phyloP scores from a whole-genome alignment of 2,113 vertebrate genomes.

The Poeciliopsis retropinna region DNA sequence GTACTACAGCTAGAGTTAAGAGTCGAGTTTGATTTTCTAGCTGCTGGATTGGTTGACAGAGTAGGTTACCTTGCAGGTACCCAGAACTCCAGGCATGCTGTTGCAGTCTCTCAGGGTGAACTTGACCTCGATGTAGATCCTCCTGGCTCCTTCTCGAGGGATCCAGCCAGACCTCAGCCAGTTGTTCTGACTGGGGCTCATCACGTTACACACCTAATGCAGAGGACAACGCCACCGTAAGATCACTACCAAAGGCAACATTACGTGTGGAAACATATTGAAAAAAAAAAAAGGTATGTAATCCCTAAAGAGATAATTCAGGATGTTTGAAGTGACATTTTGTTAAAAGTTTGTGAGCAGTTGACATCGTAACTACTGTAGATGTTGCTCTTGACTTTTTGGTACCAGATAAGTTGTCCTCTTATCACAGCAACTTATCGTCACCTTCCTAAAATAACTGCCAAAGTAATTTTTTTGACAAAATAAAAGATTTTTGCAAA shows the following conservation, averaged over 20 bases:
- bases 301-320: too few relatives aligned
- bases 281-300: too few relatives aligned
- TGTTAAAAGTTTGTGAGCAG: too few relatives aligned
- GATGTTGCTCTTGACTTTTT: too few relatives aligned
- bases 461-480: too few relatives aligned
- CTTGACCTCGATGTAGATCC: conserved; percentile 94
- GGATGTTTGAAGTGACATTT: too few relatives aligned
- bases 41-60: neutral
- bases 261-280: too few relatives aligned
- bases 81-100: conserved; percentile 95
- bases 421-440: neutral
- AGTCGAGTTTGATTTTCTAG: neutral
- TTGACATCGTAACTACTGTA: too few relatives aligned
- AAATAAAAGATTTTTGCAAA: too few relatives aligned
- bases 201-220: conserved; percentile 93
- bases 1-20: too few relatives aligned
- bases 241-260: neutral
- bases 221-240: neutral
- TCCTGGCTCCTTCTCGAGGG: conserved; percentile 86
- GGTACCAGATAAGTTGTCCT: neutral
- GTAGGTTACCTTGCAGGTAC: conserved; percentile 88
- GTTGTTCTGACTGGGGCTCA: conserved; percentile 97
- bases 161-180: conserved; percentile 95
- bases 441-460: too few relatives aligned
- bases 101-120: conserved; percentile 96